phyloP scores from a whole-genome alignment of 2,888 invertebrate genomes.

The Caenorhabditis virilis region DNA sequence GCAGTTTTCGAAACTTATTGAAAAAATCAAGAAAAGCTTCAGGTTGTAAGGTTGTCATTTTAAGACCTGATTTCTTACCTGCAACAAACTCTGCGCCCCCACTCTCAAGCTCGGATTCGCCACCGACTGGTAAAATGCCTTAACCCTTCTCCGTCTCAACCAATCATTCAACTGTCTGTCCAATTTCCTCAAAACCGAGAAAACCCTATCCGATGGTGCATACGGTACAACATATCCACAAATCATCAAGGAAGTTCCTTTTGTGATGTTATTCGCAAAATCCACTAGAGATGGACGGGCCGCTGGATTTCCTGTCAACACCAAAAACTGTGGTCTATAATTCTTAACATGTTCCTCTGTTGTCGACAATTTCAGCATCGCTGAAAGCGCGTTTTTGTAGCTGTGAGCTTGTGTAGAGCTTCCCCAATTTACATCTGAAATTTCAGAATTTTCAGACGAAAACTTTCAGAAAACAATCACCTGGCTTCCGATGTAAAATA shows the following conservation, averaged over 20 bases:
- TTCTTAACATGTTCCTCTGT: conserved; percentile 96
- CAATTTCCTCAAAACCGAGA: conserved; percentile 49
- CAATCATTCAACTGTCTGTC: conserved; percentile 78
- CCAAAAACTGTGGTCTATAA: conserved; percentile 87
- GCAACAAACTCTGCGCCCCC: conserved; percentile 61
- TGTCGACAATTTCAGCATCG: conserved; percentile 84
- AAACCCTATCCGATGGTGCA: conserved; percentile 55
- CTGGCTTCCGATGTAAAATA: conserved; percentile 89
- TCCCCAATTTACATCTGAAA: conserved; percentile 88
- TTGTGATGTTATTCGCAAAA: conserved; percentile 87
- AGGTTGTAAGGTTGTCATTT: too few species aligned
- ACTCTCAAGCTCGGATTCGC: conserved; percentile 69
- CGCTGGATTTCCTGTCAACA: conserved; percentile 83
- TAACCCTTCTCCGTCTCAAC: conserved; percentile 75
- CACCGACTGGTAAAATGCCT: conserved; percentile 83
- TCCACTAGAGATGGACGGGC: conserved; percentile 86
- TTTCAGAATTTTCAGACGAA: background rate
- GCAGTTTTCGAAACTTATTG: too few species aligned
- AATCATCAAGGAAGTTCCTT: conserved; percentile 85
- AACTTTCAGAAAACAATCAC: conserved; percentile 70
- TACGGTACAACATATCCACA: conserved; percentile 82
- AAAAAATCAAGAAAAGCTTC: too few species aligned
- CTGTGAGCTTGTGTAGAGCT: conserved; percentile 94
- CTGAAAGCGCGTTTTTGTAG: conserved; percentile 86
- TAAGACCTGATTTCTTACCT: too few species aligned